Evolutionary conservation across 2,888 invertebrate species (phyloP).

Genomic region (Epinotia nisella): DNA sequence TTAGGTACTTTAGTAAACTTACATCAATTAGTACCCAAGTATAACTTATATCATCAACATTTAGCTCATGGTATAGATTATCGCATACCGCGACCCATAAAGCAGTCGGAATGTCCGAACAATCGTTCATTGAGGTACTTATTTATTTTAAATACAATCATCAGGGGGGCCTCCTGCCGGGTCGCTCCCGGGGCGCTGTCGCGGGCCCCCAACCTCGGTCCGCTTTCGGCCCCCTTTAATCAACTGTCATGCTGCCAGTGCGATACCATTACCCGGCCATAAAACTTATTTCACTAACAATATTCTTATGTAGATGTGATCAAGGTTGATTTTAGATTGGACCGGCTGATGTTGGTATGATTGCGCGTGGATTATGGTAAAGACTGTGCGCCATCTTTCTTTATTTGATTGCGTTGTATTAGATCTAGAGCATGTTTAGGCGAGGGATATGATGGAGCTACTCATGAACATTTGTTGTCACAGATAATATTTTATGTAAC

Average conservation of each 20-base stretch:
- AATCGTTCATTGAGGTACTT: slow-evolving; percentile 85
- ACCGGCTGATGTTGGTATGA: slow-evolving; percentile 43
- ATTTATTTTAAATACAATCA: slow-evolving; percentile 85
- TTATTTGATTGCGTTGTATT: slow-evolving; percentile 73
- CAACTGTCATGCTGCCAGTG: slow-evolving; percentile 80
- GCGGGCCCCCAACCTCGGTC: slow-evolving; percentile 80
- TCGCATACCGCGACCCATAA: slow-evolving; percentile 68
- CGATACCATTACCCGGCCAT: slow-evolving; percentile 64
- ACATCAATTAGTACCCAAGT: not conserved
- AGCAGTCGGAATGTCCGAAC: slow-evolving; percentile 74
- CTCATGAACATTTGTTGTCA: slow-evolving; percentile 15
- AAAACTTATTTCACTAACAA: slow-evolving; percentile 8
- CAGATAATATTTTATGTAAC: slow-evolving; percentile 5
- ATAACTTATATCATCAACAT: slow-evolving; percentile 19
- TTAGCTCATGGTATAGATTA: slow-evolving; percentile 60
- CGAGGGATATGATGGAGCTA: slow-evolving; percentile 62
- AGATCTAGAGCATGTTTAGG: slow-evolving; percentile 68
- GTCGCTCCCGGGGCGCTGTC: slow-evolving; percentile 80
- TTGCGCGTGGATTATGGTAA: slow-evolving; percentile 54
- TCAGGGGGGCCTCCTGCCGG: slow-evolving; percentile 79
- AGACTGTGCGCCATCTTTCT: slow-evolving; percentile 71
- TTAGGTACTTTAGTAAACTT: too few relatives aligned
- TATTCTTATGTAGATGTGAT: not conserved
- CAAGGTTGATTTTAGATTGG: slow-evolving; percentile 51
- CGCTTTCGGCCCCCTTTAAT: slow-evolving; percentile 83